These are phyloP conservation scores for Leucoraja erinaceus DNA, from an alignment of 2,113 vertebrate genomes.

Conservation along the genomic window DNA sequence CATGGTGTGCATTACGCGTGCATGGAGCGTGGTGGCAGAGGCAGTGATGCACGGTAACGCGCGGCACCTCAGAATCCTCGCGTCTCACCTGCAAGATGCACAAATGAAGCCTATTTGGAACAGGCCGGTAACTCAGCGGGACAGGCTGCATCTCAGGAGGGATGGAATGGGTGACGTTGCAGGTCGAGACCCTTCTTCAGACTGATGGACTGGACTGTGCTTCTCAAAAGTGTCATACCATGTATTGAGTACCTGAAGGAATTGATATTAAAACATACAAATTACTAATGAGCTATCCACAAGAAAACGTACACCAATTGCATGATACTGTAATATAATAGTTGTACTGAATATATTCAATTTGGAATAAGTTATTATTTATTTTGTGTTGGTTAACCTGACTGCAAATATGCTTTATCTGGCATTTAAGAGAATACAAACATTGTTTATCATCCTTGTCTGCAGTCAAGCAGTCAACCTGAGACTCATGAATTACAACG, in stretches of 20 bases:
- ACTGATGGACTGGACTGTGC: background rate
- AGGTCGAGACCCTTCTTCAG: too few relatives aligned
- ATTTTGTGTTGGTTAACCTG: background rate
- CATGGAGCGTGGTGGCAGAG: too few relatives aligned
- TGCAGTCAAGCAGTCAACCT: conserved; percentile 5
- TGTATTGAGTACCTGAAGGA: background rate
- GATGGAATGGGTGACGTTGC: too few relatives aligned
- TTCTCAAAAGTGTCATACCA: background rate
- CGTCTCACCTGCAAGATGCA: too few relatives aligned
- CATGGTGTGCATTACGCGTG: too few relatives aligned
- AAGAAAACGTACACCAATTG: background rate
- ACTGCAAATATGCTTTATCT: background rate
- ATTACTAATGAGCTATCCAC: background rate
- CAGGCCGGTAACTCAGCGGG: too few relatives aligned
- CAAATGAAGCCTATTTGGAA: too few relatives aligned
- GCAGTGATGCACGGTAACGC: too few relatives aligned
- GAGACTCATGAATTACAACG: background rate
- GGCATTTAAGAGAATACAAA: background rate
- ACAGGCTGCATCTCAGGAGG: too few relatives aligned
- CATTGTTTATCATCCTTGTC: background rate
- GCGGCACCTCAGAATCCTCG: too few relatives aligned
- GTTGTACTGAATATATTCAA: background rate
- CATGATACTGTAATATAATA: background rate
- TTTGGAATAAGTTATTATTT: background rate
- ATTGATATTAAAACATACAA: background rate